These are phyloP conservation scores for Willowsia nigromaculata DNA, from an alignment of 2,888 invertebrate species.

Conservation along the genomic window DNA sequence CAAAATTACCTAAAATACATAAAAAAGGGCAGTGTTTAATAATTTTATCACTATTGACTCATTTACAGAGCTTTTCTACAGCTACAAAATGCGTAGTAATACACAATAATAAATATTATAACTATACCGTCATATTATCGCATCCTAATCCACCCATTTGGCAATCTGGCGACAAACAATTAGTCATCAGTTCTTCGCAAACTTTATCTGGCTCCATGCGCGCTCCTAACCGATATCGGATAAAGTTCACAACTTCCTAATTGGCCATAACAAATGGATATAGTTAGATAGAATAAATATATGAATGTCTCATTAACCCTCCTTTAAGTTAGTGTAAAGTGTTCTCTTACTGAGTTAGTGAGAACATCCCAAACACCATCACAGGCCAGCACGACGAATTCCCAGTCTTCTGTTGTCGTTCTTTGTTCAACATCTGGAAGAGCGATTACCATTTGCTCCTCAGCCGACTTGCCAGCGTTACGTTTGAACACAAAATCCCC, in stretches of 20 bases:
- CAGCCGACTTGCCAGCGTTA: slow-evolving; percentile 90
- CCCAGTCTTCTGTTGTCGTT: slow-evolving; percentile 92
- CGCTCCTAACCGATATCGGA: slow-evolving; percentile 89
- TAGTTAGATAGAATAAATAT: not conserved
- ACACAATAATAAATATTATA: not conserved
- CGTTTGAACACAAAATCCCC: slow-evolving; percentile 98
- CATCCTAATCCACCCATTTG: slow-evolving; percentile 98
- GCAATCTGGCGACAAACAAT: slow-evolving; percentile 97
- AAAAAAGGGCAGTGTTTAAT: not conserved
- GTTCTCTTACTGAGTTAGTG: slow-evolving; percentile 87
- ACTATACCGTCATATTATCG: slow-evolving; percentile 96
- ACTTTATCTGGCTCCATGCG: slow-evolving; percentile 95
- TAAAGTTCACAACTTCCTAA: slow-evolving; percentile 93
- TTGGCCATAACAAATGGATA: not conserved
- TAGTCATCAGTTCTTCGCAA: slow-evolving; percentile 96
- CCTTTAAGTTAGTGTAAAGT: not conserved
- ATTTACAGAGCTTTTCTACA: no score
- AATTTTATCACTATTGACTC: not conserved
- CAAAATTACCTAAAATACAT: slow-evolving; percentile 83
- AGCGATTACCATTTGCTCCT: slow-evolving; percentile 99
- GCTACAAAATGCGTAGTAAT: no score
- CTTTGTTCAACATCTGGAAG: slow-evolving; percentile 94
- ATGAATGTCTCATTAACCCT: not conserved
- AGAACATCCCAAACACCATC: slow-evolving; percentile 99
- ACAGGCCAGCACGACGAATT: slow-evolving; percentile 97